Evolutionary conservation across 2,113 vertebrate species (phyloP).

Genomic region (Neogale vison): DNA sequence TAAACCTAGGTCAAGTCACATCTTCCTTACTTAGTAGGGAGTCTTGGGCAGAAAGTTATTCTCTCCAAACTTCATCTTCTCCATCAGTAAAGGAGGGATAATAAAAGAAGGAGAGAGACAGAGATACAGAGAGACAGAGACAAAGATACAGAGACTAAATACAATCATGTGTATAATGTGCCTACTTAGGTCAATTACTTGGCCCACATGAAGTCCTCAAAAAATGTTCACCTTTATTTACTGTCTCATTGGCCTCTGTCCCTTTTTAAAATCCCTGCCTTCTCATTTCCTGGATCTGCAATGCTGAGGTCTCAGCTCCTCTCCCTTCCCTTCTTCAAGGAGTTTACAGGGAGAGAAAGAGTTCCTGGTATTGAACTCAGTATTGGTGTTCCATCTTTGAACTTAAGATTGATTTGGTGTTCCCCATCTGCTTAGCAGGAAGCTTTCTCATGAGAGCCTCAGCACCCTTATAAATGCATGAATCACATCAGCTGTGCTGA

Average conservation of each 20-base stretch:
- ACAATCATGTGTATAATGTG: accelerated
- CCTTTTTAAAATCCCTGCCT: not conserved
- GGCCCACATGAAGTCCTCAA: not conserved
- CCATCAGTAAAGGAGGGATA: not conserved
- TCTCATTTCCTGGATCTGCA: not conserved
- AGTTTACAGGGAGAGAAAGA: not conserved
- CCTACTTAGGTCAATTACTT: not conserved
- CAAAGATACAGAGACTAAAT: not conserved
- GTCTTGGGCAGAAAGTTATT: not conserved
- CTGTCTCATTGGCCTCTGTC: too few relatives aligned
- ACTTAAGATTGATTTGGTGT: not conserved
- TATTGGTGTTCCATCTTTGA: not conserved
- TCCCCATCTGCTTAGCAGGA: not conserved
- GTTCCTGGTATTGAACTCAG: not conserved
- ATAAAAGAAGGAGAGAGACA: not conserved
- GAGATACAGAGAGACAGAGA: not conserved
- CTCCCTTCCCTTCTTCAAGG: not conserved
- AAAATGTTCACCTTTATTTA: not conserved
- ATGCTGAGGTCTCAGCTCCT: not conserved
- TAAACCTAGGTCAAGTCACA: not conserved
- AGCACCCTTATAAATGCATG: not conserved
- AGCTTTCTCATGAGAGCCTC: not conserved
- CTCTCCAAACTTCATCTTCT: not conserved
- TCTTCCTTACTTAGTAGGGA: not conserved
- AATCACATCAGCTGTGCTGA: not conserved